Conservation (phyloP, 2,888 invertebrate species). For the Philaethria dido region DNA sequence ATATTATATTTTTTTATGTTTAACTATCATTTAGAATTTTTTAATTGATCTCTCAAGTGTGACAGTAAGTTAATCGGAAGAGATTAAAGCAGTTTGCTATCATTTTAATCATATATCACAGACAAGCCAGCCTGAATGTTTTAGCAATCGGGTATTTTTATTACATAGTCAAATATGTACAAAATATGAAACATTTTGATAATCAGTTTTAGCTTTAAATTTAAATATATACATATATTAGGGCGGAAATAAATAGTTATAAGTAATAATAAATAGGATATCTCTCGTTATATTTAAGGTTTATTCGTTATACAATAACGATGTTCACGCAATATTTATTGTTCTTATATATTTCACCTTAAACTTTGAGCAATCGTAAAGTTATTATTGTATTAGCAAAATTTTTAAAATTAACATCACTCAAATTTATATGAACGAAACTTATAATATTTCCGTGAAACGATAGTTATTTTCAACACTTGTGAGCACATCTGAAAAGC, state of each 20-base stretch:
- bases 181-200: conserved; percentile 44
- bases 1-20: neutral
- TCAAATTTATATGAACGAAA: neutral
- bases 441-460: neutral
- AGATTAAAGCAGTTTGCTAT: conserved; percentile 36
- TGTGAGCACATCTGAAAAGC: neutral
- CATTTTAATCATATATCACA: conserved; percentile 61
- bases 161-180: conserved; percentile 52
- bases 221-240: conserved; percentile 27
- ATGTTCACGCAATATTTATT: conserved; percentile 4
- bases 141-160: conserved; percentile 59
- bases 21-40: conserved; percentile 7
- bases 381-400: neutral
- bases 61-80: conserved; percentile 16
- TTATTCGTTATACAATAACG: too few species aligned
- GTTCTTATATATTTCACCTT: neutral
- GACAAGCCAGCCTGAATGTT: conserved; percentile 73
- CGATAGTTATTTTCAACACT: neutral
- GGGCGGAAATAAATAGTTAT: conserved; percentile 26
- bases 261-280: conserved; percentile 16
- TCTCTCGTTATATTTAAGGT: neutral
- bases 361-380: neutral
- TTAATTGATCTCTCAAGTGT: neutral
- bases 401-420: neutral
- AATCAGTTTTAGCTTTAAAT: conserved; percentile 38